Evolutionary conservation across 2,888 invertebrate species (phyloP), one percentile per base, ranked within the genome.

Genomic region (Lepidocyrtoides sp.): DNA sequence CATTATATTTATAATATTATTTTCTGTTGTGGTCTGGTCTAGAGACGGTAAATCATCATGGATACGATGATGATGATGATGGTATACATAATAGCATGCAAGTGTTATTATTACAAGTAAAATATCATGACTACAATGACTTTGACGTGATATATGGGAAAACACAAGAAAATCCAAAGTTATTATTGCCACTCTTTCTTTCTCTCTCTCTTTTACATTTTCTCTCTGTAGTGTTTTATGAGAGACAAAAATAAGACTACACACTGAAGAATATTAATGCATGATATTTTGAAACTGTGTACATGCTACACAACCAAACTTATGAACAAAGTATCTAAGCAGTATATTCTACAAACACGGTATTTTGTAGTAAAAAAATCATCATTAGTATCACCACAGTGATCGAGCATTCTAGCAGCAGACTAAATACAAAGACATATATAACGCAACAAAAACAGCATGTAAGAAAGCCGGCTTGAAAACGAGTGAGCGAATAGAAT

Each of bases 21-120:
- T 51, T 17, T 51, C 2, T 51, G 51, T 51, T 51, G 51, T n/a
- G 51, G 51, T n/a, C 20, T n/a, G n/a, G 69, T 36, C n/a, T 69
- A 17, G 36, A 41, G n/a, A n/a, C 26, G 48, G 75, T 75, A 75
- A 75, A 75, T 75, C 75, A 75, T 75, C 48, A 75, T 75, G 48
- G 75, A 44, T 72, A 17, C n/a, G 63, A 66, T 66, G 66, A 20
- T 66, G 66, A 48, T 10, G 48, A 8, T 48, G 1, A 48, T 57
- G 17, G 17, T 17, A 2, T n/a, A 17, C 3, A 48, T 48, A 1
- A 63, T 63, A 29, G 60, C 17, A 8, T 23, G 63, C 26, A 26
- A 23, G 10, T 26, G 26, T 26, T 26, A 63, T 63, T 10, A 29
- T 63, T 63, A 26, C 17, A 23, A 29, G 26, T 63, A 29, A 26